Percentiles rank a stretch among this genome's conserved stretches.
These are phyloP conservation scores for Melanotaenia pygmaea DNA, from an alignment of 2,797 vertebrate genomes.

Conservation along the genomic window DNA sequence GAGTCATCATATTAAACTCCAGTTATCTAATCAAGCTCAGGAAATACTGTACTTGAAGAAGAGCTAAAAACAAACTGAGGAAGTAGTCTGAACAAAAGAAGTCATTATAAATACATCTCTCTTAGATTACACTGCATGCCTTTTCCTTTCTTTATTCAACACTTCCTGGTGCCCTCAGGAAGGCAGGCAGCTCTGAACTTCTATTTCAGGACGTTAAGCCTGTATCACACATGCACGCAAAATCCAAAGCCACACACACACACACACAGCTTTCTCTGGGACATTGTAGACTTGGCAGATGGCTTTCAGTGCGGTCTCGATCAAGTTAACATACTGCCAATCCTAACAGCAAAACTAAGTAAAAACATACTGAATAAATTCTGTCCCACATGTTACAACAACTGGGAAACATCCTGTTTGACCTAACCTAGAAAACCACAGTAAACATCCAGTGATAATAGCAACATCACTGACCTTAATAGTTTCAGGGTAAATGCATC, in stretches of 20 bases:
- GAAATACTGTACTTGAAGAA: slow-evolving; percentile 4
- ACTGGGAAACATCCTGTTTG: slow-evolving; percentile 13
- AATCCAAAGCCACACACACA: background rate
- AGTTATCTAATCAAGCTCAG: slow-evolving; percentile 10
- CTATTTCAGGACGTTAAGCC: slow-evolving; percentile 49
- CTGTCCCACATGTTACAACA: background rate
- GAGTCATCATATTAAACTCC: slow-evolving; percentile 5
- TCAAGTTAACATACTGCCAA: background rate
- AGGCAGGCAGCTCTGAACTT: slow-evolving; percentile 48
- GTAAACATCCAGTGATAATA: slow-evolving; percentile 25
- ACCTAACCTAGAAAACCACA: slow-evolving; percentile 31
- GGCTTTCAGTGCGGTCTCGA: background rate
- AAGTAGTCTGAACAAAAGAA: slow-evolving; percentile 53
- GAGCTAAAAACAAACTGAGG: slow-evolving; percentile 29
- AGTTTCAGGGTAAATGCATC: slow-evolving; percentile 45
- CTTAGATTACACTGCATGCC: slow-evolving; percentile 43
- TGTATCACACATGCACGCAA: slow-evolving; percentile 9
- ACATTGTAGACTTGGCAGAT: background rate
- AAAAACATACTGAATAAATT: background rate
- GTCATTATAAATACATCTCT: slow-evolving; percentile 41
- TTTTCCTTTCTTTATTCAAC: slow-evolving; percentile 64
- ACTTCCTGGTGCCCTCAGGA: slow-evolving; percentile 63
- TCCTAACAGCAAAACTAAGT: background rate
- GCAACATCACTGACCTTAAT: slow-evolving; percentile 37
- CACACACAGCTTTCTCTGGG: background rate